phyloP scores from a whole-genome alignment of 2,797 vertebrate species.

The Rhincodon typus region DNA sequence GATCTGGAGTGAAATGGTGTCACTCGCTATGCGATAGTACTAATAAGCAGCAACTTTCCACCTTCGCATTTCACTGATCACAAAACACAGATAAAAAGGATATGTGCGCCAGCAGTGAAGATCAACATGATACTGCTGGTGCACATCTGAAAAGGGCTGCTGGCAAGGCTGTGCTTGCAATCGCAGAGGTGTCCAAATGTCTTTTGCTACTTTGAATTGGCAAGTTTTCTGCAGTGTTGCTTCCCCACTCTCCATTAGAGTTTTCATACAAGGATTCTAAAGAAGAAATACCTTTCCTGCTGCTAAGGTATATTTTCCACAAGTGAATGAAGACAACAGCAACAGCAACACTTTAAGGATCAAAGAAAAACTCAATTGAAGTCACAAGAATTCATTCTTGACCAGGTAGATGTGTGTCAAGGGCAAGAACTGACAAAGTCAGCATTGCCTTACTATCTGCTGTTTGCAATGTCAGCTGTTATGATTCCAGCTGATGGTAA shows the following conservation, averaged over 20 bases:
- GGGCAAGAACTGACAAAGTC: not conserved
- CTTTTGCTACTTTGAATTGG: not conserved
- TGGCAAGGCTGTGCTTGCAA: not conserved
- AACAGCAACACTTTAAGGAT: not conserved
- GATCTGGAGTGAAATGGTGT: not conserved
- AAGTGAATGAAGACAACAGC: not conserved
- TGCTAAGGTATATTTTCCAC: not conserved
- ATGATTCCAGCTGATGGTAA: no score
- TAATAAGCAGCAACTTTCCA: not conserved
- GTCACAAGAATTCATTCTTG: not conserved
- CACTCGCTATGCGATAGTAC: not conserved
- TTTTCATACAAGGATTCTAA: not conserved
- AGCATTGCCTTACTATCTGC: not conserved
- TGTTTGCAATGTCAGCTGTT: not conserved
- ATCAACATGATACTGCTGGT: not conserved
- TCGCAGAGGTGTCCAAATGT: not conserved
- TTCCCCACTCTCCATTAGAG: not conserved
- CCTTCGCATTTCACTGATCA: not conserved
- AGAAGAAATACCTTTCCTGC: not conserved
- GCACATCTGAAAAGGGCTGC: not conserved
- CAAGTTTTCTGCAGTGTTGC: not conserved
- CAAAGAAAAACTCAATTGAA: not conserved
- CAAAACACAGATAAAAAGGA: not conserved
- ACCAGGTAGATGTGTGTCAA: not conserved
- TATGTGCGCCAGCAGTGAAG: not conserved